Percentiles rank a stretch among this genome's conserved stretches.
These are phyloP conservation scores for Coregonus ussuriensis DNA, from an alignment of 2,797 vertebrate genomes.

Conservation along the genomic window DNA sequence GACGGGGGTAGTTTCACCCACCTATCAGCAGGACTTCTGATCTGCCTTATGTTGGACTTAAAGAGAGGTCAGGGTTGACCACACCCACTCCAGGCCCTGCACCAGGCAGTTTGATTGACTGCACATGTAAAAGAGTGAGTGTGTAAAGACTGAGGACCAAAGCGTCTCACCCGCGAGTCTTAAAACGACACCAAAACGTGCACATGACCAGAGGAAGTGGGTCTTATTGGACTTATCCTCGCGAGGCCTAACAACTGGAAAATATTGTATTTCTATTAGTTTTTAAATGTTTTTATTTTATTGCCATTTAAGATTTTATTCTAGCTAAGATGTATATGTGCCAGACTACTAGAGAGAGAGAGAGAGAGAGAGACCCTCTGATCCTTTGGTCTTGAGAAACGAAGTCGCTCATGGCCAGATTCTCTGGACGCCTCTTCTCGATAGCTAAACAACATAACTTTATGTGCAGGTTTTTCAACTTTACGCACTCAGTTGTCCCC, in stretches of 20 bases:
- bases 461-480: not conserved
- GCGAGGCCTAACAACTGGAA: conserved; percentile 54
- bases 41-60: not conserved
- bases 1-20: not conserved
- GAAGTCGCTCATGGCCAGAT: not conserved
- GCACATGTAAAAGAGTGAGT: conserved; percentile 17
- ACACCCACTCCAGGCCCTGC: conserved; percentile 41
- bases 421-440: not conserved
- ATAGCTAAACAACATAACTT: not conserved
- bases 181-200: conserved; percentile 49
- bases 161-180: conserved; percentile 38
- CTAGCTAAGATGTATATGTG: conserved; percentile 50
- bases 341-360: conserved; percentile 65
- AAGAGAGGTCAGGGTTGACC: conserved; percentile 25
- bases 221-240: conserved; percentile 32
- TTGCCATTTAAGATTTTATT: conserved; percentile 53
- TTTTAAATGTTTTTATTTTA: conserved; percentile 38
- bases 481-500: not conserved
- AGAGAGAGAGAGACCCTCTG: conserved; percentile 24
- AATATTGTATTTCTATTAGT: not conserved
- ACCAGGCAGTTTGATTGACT: conserved; percentile 30
- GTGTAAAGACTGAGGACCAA: conserved; percentile 29
- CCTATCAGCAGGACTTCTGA: not conserved
- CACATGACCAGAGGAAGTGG: conserved; percentile 54
- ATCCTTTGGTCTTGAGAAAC: conserved; percentile 41